These are phyloP conservation scores for Ichneumoninae sp. DNA, from an alignment of 2,888 invertebrate genomes.

Conservation along the genomic window DNA sequence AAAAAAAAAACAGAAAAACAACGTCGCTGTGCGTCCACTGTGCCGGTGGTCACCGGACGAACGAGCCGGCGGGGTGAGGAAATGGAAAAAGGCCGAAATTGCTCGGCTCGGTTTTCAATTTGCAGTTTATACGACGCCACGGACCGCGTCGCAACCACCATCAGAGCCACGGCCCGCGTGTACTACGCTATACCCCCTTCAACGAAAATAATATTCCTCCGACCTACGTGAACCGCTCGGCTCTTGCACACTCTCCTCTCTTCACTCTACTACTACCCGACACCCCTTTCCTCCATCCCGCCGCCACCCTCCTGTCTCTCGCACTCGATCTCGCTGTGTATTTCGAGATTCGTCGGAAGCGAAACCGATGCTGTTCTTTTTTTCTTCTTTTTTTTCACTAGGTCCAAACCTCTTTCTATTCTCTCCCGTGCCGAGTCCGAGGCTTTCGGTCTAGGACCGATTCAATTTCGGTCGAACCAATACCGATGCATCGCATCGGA, in stretches of 20 bases:
- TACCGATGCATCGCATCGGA: slow-evolving; percentile 17
- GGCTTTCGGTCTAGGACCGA: slow-evolving; percentile 46
- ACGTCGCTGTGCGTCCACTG: slow-evolving; percentile 26
- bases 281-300: neutral
- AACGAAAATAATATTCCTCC: slow-evolving; percentile 72
- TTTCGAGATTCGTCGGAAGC: slow-evolving; percentile 51
- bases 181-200: slow-evolving; percentile 17
- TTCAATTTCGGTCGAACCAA: slow-evolving; percentile 51
- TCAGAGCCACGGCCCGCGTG: neutral
- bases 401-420: slow-evolving; percentile 44
- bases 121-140: slow-evolving; percentile 69
- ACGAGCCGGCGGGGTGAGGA: slow-evolving; percentile 32
- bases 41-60: slow-evolving; percentile 30
- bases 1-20: slow-evolving; percentile 16
- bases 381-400: slow-evolving; percentile 13
- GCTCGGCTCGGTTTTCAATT: slow-evolving; percentile 75
- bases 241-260: slow-evolving; percentile 21
- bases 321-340: slow-evolving; percentile 41
- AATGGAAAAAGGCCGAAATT: slow-evolving; percentile 70
- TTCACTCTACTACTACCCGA: slow-evolving; percentile 12
- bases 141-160: slow-evolving; percentile 44
- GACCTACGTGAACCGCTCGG: slow-evolving; percentile 26
- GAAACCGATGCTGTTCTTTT: slow-evolving; percentile 55
- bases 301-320: slow-evolving; percentile 17
- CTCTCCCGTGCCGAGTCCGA: slow-evolving; percentile 32